Percentiles rank a stretch among this genome's conserved stretches.
These are phyloP conservation scores for Odontomyia ornata DNA, from an alignment of 2,888 invertebrate species.

Conservation along the genomic window DNA sequence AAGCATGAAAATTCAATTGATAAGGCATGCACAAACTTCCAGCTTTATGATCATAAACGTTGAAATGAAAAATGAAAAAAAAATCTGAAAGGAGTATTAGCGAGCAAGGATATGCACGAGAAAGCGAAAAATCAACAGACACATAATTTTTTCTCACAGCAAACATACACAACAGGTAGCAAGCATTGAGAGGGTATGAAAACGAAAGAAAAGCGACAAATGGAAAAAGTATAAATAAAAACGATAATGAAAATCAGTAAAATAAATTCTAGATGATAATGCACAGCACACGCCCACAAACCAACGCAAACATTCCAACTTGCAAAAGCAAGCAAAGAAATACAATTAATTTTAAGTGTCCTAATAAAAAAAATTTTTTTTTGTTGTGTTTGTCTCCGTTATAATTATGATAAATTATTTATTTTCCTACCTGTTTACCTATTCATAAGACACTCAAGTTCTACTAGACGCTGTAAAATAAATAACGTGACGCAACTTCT, in stretches of 20 bases:
- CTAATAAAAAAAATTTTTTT: neutral
- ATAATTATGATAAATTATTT: conserved; percentile 21
- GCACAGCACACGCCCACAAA: too few relatives aligned
- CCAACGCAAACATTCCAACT: too few relatives aligned
- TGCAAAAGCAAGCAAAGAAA: too few relatives aligned
- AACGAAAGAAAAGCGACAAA: neutral
- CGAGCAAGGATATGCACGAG: neutral
- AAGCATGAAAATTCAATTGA: conserved; percentile 36
- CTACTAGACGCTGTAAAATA: too few relatives aligned
- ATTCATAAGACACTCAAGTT: neutral
- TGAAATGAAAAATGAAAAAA: neutral
- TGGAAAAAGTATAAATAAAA: neutral
- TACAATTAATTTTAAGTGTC: conserved; percentile 20
- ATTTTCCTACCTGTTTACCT: neutral
- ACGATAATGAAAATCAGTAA: neutral
- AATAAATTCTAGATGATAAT: neutral
- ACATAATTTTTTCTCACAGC: too few relatives aligned
- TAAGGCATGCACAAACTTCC: conserved; percentile 41
- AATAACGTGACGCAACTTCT: neutral
- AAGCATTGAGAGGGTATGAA: neutral
- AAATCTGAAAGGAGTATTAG: neutral
- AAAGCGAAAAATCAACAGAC: too few relatives aligned
- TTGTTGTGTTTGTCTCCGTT: neutral
- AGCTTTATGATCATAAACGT: neutral
- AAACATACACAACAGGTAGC: too few relatives aligned